Percentiles rank a stretch among this genome's conserved stretches.
Conservation (phyloP, 2,113 vertebrate species). For the Progne subis region DNA sequence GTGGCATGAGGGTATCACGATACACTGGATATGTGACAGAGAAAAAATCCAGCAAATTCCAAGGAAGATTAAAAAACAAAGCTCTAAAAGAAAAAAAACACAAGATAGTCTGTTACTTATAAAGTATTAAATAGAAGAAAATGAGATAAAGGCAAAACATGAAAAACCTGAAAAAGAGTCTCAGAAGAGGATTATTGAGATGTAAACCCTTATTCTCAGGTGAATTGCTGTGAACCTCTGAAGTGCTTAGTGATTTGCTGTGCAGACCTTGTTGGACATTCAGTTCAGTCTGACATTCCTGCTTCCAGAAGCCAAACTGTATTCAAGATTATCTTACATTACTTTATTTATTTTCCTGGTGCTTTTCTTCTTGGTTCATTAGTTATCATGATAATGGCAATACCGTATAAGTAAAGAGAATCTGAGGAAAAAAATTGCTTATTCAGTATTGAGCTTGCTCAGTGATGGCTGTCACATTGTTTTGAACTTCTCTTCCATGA, state of each 20-base stretch:
- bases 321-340: not conserved
- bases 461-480: not conserved
- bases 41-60: not conserved
- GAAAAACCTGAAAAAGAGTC: not conserved
- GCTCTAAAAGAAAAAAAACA: not conserved
- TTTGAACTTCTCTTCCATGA: constrained; percentile 9
- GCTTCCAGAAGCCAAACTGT: not conserved
- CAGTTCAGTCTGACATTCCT: not conserved
- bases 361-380: not conserved
- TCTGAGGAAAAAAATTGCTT: not conserved
- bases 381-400: not conserved
- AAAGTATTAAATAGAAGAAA: not conserved
- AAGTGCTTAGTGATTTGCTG: not conserved
- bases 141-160: not conserved
- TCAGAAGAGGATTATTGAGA: not conserved
- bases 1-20: not conserved
- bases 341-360: not conserved
- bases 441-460: not conserved
- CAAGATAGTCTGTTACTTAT: not conserved
- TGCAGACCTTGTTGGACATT: not conserved
- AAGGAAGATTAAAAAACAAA: not conserved
- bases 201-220: not conserved
- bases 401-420: not conserved
- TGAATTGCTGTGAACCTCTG: not conserved
- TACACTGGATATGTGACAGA: not conserved